Percentiles rank a stretch among this genome's conserved stretches.
These are phyloP conservation scores for Scomber scombrus DNA, from an alignment of 2,113 vertebrate species.

Conservation along the genomic window DNA sequence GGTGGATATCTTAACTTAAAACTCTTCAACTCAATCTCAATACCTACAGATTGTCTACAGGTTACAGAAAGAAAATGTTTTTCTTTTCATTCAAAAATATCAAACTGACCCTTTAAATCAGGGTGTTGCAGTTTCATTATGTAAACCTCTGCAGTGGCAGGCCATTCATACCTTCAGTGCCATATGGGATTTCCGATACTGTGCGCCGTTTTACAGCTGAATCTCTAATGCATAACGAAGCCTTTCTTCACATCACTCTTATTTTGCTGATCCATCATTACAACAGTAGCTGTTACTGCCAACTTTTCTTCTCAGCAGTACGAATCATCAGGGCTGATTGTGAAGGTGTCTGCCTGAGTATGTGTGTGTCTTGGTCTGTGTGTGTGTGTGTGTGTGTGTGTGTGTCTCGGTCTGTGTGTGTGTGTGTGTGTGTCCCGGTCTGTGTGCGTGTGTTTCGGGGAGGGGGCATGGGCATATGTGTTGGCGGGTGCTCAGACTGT, in stretches of 20 bases:
- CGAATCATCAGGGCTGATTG: conserved; percentile 59
- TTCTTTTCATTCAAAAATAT: neutral
- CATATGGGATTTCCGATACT: conserved; percentile 40
- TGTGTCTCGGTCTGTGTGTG: conserved; percentile 27
- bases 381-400: conserved; percentile 19
- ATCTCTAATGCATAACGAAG: conserved; percentile 63
- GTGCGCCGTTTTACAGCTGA: conserved; percentile 10
- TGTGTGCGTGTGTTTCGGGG: neutral
- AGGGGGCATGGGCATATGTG: neutral
- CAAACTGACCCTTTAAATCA: neutral
- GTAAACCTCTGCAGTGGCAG: conserved; percentile 24
- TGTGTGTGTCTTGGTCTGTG: conserved; percentile 1
- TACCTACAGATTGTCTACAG: neutral
- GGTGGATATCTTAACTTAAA: neutral
- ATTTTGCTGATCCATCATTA: conserved; percentile 71
- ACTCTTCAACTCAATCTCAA: too few species aligned
- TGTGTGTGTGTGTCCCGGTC: conserved; percentile 21
- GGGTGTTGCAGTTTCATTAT: neutral
- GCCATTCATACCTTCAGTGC: conserved; percentile 41
- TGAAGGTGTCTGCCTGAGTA: conserved; percentile 11
- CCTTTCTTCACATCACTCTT: conserved; percentile 51
- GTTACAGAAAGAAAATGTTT: neutral
- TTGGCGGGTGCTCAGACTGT: conserved; percentile 35
- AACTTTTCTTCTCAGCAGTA: conserved; percentile 50
- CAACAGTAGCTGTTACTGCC: conserved; percentile 55